Evolutionary conservation across 2,113 vertebrate genomes (phyloP).

Genomic region (Glaucomys volans): DNA sequence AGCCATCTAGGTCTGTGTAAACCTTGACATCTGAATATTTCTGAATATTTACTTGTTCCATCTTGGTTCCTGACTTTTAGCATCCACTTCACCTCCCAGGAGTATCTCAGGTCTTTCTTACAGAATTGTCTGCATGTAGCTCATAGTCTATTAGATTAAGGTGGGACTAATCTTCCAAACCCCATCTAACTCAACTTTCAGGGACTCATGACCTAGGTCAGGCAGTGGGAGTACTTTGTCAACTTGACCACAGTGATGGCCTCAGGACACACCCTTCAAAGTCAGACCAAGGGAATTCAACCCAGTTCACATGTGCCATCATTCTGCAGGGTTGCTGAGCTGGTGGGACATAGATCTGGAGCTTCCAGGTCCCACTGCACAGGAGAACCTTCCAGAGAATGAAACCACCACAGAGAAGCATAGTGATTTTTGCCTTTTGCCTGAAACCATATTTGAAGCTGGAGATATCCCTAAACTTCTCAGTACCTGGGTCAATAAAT

Average conservation of each 20-base stretch:
- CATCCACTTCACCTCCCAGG: neutral
- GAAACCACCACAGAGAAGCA: neutral
- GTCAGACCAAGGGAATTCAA: neutral
- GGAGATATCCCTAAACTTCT: neutral
- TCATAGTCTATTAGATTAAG: neutral
- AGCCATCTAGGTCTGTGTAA: neutral
- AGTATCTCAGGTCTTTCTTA: neutral
- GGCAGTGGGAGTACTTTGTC: neutral
- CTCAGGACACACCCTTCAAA: neutral
- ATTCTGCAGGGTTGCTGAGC: neutral
- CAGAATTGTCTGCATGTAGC: neutral
- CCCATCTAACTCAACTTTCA: neutral
- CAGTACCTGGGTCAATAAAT: neutral
- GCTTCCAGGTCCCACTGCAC: neutral
- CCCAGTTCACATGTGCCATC: accelerated
- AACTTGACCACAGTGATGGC: neutral
- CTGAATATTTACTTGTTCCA: neutral
- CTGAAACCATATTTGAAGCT: neutral
- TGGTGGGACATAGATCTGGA: neutral
- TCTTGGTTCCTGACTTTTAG: neutral
- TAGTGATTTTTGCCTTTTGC: neutral
- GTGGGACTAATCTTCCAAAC: neutral
- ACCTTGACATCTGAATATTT: neutral
- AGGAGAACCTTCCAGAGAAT: neutral
- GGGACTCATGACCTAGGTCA: neutral